Evolutionary conservation across 1,140 invertebrate species (phyloP), one percentile per base, ranked within the genome.

Genomic region (Platorchestia sp.): DNA sequence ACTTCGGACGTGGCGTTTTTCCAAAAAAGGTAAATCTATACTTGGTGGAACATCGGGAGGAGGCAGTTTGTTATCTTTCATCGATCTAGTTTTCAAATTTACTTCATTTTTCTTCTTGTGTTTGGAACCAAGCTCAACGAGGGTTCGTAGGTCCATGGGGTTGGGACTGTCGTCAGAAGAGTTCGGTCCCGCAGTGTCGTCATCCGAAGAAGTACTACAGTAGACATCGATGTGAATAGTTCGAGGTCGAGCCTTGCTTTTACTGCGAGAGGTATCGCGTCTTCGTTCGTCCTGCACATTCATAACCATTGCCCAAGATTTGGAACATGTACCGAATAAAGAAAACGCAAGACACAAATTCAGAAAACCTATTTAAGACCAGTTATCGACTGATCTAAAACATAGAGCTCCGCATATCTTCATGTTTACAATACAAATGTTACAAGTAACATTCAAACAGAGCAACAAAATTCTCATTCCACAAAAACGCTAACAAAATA

Each of bases 191-290:
- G 97, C 97, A 19, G 97, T 97, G 86, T 98, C 98, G n/a, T 97
- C 97, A 96, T 98, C 98, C 1, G 98, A 98, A 0, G 98, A 98
- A 0, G 98, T 98, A 95, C 95, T 96, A 96, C 98, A 98, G 96
- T 98, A 98, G 7, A 98, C 98, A 97, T 98, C 98, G 86, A 98
- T 98, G 96, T 98, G 98, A 40, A 98, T 98, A 0, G 98, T 98
- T 95, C 98, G 97, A 1, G 98, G 98, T 96, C 98, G 96, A 36
- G 59, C 36, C 86, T 86, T 93, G 86, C 93, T 95, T 5, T 95
- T 95, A 86, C 95, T 59, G 44, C 87, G 93, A 53, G 47, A 90
- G 42, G 44, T 91, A 86, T 53, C 89, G 43, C 53, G 95, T 42
- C 51, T 75, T 86, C 45, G 45, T 86, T 95, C 93, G 43, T 96